Evolutionary conservation across 1,140 invertebrate species (phyloP).

Genomic region (Drosophila oshimai): DNA sequence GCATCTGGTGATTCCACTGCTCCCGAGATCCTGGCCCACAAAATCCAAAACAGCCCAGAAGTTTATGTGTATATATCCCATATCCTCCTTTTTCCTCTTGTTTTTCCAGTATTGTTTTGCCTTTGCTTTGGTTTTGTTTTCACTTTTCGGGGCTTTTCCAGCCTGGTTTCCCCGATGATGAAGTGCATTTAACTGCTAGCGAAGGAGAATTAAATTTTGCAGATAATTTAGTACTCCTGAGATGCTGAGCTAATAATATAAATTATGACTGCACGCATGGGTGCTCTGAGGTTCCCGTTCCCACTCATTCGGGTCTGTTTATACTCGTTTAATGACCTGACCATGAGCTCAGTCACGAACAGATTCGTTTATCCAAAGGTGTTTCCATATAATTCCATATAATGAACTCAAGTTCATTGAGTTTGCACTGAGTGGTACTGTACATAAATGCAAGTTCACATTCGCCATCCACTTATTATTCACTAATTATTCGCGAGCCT

Average conservation of each 20-base stretch:
- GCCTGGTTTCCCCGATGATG: background rate
- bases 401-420: background rate
- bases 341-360: background rate
- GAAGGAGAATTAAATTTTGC: background rate
- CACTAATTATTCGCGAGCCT: conserved; percentile 9
- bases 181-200: background rate
- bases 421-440: no score
- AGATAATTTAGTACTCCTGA: background rate
- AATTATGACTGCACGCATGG: conserved; percentile 3
- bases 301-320: background rate
- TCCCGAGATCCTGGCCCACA: background rate
- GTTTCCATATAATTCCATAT: background rate
- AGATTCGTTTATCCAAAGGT: background rate
- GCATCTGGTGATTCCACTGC: background rate
- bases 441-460: conserved; percentile 1
- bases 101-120: background rate
- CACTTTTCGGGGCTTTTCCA: background rate
- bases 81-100: background rate
- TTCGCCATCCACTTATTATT: background rate
- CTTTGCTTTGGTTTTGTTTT: background rate
- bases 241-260: background rate
- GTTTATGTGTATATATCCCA: background rate
- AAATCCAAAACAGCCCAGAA: background rate
- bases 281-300: background rate
- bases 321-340: background rate